Base-by-base conservation (phyloP, 2,888 invertebrate genomes). In the Phania funesta region DNA sequence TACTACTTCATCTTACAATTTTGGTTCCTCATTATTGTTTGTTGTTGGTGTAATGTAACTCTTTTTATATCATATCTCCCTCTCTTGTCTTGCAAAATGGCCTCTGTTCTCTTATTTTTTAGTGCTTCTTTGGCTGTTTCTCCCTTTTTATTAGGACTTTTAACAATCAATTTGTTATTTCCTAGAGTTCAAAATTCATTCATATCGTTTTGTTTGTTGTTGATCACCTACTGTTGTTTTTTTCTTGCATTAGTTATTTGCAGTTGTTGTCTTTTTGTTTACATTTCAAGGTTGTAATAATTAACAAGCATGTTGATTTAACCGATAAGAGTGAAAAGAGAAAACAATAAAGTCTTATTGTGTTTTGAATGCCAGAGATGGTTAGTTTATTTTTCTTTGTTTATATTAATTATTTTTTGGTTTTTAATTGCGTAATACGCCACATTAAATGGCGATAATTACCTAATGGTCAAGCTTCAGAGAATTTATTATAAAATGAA, bases 281-380 rank as follows among this genome's bases (percentile, higher is more conserved):
- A 38, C 52, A 58, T 65, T 75, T 75, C 80, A 80, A 80, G 80
- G 75, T 80, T 80, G 65, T 70, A 48, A 65, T 29, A 70, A 65
- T 78, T 71, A 38, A 48, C 22, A 46, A 52, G 41, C 18, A 52
- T 38, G 50, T 68, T 48, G 48, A 24, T 70, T 48, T 58, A 7
- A 26, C 29, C 18, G 26, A 18, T 44, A 18, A 62, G 18, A 62
- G 2, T 7, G 29, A 52, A n/a, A 24, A 38, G 22, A 24, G 24
- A 0, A 13, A 32, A 18, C 6, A 20, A 20, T 38, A 60, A 6
- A 20, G 22, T 32, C 54, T 56, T 1, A 18, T 54, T 54, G 18
- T 35, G 11, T n/a, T 32, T 11, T 5, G 16, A 2, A 38, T 38
- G 35, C 11, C 52, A 20, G 4, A 9, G 13, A 32, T 13, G 20